Evolutionary conservation across 2,888 invertebrate species (phyloP).

Genomic region (Drosophila helvetica): DNA sequence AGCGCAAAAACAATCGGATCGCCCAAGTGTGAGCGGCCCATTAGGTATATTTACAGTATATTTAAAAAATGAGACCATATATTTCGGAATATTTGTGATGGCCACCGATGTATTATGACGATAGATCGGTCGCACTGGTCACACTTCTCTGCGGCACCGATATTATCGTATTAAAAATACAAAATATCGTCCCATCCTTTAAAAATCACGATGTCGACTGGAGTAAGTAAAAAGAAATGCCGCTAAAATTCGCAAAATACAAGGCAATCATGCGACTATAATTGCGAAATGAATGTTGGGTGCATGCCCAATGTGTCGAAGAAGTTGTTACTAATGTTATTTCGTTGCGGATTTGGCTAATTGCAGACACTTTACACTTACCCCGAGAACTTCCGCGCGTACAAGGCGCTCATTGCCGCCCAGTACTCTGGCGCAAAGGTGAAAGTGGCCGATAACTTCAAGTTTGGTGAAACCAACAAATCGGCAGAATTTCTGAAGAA

Average conservation of each 20-base stretch:
- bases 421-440: conserved; percentile 96
- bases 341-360: conserved; percentile 26
- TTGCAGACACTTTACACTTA: conserved; percentile 95
- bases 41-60: too few relatives aligned
- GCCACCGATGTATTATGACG: too few relatives aligned
- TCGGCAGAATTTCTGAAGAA: conserved; percentile 93
- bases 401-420: conserved; percentile 98
- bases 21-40: too few relatives aligned
- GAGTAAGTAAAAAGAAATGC: conserved; percentile 23
- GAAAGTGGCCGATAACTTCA: conserved; percentile 92
- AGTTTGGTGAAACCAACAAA: conserved; percentile 97
- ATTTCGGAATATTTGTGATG: too few relatives aligned
- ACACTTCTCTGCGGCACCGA: conserved; percentile 16
- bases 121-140: too few relatives aligned
- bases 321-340: conserved; percentile 28
- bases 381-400: conserved; percentile 98
- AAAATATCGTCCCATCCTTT: too few relatives aligned
- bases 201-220: conserved; percentile 31
- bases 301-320: conserved; percentile 1
- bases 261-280: conserved; percentile 62
- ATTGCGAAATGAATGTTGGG: conserved; percentile 30
- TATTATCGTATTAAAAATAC: too few relatives aligned
- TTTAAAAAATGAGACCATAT: too few relatives aligned
- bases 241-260: conserved; percentile 72
- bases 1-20: too few relatives aligned